Evolutionary conservation across 2,888 invertebrate species (phyloP).

Genomic region (Sphaerophoria taeniata): DNA sequence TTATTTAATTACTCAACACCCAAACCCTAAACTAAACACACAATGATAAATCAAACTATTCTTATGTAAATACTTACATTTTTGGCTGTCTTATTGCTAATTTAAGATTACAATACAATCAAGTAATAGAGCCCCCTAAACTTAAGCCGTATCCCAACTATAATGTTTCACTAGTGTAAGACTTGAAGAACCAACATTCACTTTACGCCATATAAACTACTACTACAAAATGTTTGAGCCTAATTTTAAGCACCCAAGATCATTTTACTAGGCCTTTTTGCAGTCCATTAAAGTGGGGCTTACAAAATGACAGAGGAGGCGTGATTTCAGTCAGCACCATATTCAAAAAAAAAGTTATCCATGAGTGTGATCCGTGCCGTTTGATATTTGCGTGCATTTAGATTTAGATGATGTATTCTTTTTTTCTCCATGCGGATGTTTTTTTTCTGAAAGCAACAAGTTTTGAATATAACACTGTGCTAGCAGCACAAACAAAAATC

Average conservation of each 20-base stretch:
- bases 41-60: not conserved
- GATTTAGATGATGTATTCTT: slow-evolving; percentile 12
- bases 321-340: slow-evolving; percentile 52
- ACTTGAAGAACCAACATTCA: slow-evolving; percentile 32
- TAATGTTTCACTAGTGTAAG: not conserved
- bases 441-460: slow-evolving; percentile 8
- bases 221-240: slow-evolving; percentile 20
- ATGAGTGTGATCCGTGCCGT: slow-evolving; percentile 57
- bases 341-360: no score
- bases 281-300: slow-evolving; percentile 52
- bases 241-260: slow-evolving; percentile 58
- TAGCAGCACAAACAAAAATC: slow-evolving; percentile 38
- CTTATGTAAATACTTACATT: slow-evolving; percentile 13
- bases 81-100: not conserved
- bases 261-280: slow-evolving; percentile 29
- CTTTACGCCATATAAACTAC: slow-evolving; percentile 40
- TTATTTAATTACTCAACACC: no score
- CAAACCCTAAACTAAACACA: no score
- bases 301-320: slow-evolving; percentile 67
- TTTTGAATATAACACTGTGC: slow-evolving; percentile 20
- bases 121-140: not conserved
- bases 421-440: slow-evolving; percentile 27
- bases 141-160: no score
- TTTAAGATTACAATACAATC: not conserved
- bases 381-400: slow-evolving; percentile 61